These are phyloP conservation scores for Phalanger gymnotis DNA, from an alignment of 2,797 vertebrate species.

Conservation along the genomic window DNA sequence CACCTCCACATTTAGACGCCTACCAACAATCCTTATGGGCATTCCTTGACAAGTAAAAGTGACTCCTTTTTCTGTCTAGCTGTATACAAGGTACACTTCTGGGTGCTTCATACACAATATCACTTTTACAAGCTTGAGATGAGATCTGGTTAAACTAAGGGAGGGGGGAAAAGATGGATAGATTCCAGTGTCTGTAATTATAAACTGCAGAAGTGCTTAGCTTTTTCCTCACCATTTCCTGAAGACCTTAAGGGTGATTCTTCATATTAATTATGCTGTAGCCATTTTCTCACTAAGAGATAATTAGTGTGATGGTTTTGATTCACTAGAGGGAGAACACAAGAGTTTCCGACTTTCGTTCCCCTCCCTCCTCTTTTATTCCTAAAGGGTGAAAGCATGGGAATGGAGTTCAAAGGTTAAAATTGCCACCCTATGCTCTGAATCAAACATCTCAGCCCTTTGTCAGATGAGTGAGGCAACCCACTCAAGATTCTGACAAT, in stretches of 20 bases:
- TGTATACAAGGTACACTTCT: conserved; percentile 56
- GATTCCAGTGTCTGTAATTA: conserved; percentile 51
- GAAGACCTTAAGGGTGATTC: conserved; percentile 51
- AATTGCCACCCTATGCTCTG: conserved; percentile 12
- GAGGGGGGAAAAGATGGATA: conserved; percentile 42
- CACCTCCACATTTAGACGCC: conserved; percentile 81
- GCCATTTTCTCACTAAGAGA: conserved; percentile 58
- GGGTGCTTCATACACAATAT: conserved; percentile 21
- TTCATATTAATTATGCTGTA: conserved; percentile 59
- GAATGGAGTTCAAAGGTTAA: conserved; percentile 40
- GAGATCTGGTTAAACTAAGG: conserved; percentile 47
- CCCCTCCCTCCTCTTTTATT: background rate
- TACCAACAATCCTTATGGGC: conserved; percentile 81
- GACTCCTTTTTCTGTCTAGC: conserved; percentile 62
- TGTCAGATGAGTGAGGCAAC: conserved; percentile 16
- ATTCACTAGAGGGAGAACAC: conserved; percentile 34
- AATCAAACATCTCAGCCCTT: conserved; percentile 36
- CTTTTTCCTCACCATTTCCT: conserved; percentile 30
- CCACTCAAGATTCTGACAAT: background rate
- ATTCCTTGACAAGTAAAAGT: conserved; percentile 71
- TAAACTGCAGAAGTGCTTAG: conserved; percentile 42
- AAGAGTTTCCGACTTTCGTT: background rate
- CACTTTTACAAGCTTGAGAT: conserved; percentile 43
- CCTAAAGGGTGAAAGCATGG: conserved; percentile 33
- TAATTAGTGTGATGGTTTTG: conserved; percentile 64